These are phyloP conservation scores for Anticlea derivata DNA, from an alignment of 2,888 invertebrate genomes.

Conservation along the genomic window DNA sequence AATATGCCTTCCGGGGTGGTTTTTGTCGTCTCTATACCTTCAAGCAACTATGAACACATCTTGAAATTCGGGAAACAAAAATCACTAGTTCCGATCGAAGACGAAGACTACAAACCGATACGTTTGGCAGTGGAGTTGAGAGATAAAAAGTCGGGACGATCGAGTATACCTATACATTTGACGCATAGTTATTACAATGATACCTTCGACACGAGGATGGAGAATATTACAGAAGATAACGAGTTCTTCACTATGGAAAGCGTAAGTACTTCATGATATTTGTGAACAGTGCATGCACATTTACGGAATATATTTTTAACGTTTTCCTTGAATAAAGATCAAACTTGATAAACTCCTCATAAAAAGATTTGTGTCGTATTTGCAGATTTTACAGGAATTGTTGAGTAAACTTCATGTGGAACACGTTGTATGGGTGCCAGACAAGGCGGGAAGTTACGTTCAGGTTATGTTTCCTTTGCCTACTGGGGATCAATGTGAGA, in stretches of 20 bases:
- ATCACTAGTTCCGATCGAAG: conserved; percentile 54
- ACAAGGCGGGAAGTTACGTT: conserved; percentile 87
- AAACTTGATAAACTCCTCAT: neutral
- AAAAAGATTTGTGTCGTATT: neutral
- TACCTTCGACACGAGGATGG: conserved; percentile 57
- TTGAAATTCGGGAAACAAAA: conserved; percentile 78
- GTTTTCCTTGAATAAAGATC: neutral
- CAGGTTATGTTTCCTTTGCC: conserved; percentile 88
- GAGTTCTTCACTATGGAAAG: conserved; percentile 88
- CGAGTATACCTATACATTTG: conserved; percentile 68
- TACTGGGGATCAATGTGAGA: conserved; percentile 88
- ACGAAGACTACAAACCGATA: conserved; percentile 51
- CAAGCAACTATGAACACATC: conserved; percentile 86
- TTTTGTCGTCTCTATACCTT: conserved; percentile 88
- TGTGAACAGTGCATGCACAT: too few species aligned
- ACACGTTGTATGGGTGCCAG: conserved; percentile 88
- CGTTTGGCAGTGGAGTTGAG: conserved; percentile 65
- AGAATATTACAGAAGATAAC: conserved; percentile 71
- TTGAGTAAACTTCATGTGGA: conserved; percentile 86
- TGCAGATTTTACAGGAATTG: conserved; percentile 87
- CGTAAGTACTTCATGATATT: conserved; percentile 68
- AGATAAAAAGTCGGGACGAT: conserved; percentile 59
- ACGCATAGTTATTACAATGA: conserved; percentile 70
- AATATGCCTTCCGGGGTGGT: conserved; percentile 86
- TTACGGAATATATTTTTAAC: too few species aligned